Evolutionary conservation across 2,113 vertebrate genomes (phyloP), one percentile per base, ranked within the genome.

Genomic region (Xyrauchen texanus): DNA sequence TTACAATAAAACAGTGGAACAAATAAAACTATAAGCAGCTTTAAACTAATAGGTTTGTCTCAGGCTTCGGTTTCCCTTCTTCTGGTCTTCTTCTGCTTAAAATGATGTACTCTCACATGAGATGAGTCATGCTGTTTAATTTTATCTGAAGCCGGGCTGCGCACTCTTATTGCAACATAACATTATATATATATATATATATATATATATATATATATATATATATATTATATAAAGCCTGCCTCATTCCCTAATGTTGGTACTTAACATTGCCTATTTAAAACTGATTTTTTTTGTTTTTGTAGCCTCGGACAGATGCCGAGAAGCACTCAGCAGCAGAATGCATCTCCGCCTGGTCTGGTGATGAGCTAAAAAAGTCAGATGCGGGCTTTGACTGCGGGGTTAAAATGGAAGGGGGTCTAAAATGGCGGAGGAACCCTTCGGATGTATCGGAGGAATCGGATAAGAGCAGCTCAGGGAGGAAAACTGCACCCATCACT

Each of bases 371-470:
- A 85, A 98, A 95, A 89, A 94, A 93, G 86, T 94, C 94, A 1
- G 96, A 98, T 21, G 93, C 94, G 0, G 95, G 95, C 53, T 95
- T 95, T 0, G 96, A 99, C 84, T 94, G 94, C 0, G 93, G 96
- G 74, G 81, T 95, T 83, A 95, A 90, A 85, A 95, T 94, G 93
- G 95, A 96, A 79, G 83, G 92, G 0, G 92, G 93, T n/a, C 91
- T 91, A 4, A 95, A 94, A 85, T 98, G 97, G 97, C 91, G 95
- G 67, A 92, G 95, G 83, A 98, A 97, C 82, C 93, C 96, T 62
- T 98, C 96, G 0, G 96, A 99, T 72, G 88, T 97, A 78, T 98
- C 96, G 0, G 97, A 99, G 2, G 97, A 99, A 89, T 98, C 96
- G 0, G 97, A 98, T 87, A 98, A 96, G 84, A 95, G 96, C 78